phyloP scores from a whole-genome alignment of 1,140 invertebrate genomes.

The Cyrtorhinus lividipennis region DNA sequence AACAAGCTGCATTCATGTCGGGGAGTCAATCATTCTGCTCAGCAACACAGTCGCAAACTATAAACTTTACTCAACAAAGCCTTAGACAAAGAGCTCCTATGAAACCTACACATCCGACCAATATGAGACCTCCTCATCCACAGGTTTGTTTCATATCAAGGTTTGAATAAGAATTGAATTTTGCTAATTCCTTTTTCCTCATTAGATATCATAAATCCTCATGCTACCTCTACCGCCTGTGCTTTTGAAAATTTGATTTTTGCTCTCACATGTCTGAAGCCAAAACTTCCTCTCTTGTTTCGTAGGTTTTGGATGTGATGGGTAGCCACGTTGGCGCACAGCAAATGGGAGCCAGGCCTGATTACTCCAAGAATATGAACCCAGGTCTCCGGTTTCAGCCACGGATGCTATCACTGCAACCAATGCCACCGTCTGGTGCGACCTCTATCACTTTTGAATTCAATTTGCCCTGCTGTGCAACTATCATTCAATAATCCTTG shows the following conservation, averaged over 20 bases:
- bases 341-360: not conserved
- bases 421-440: constrained; percentile 20
- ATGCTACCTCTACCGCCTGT: not conserved
- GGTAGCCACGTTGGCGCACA: not conserved
- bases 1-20: constrained; percentile 62
- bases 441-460: too few relatives aligned
- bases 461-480: too few relatives aligned
- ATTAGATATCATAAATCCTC: too few relatives aligned
- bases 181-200: too few relatives aligned
- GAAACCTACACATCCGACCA: constrained; percentile 31
- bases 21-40: constrained; percentile 39
- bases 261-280: too few relatives aligned
- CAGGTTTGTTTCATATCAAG: constrained; percentile 10
- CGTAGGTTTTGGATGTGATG: not conserved
- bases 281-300: too few relatives aligned
- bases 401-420: constrained; percentile 27
- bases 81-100: constrained; percentile 22
- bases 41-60: constrained; percentile 62
- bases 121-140: constrained; percentile 28
- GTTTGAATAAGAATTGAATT: too few relatives aligned
- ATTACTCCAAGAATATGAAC: not conserved
- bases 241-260: too few relatives aligned
- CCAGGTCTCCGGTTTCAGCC: not conserved
- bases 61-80: constrained; percentile 43
- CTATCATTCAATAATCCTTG: too few relatives aligned